Percentiles rank a stretch among this genome's conserved stretches.
Conservation (phyloP, 2,113 vertebrate genomes). For the Ochotona princeps region DNA sequence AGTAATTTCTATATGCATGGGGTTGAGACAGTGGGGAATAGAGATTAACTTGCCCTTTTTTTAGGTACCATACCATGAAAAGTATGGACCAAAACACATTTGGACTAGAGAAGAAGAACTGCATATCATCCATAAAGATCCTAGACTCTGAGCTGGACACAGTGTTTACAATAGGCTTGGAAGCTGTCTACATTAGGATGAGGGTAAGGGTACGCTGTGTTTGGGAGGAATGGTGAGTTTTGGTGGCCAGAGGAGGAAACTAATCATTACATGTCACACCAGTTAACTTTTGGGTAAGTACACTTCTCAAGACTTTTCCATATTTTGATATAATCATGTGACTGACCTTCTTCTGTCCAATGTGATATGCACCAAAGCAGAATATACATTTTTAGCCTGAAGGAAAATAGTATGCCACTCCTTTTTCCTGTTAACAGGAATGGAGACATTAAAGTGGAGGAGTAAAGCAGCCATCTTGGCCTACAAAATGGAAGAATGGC, state of each 20-base stretch:
- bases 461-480: background rate
- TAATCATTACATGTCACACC: background rate
- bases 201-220: background rate
- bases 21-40: background rate
- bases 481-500: background rate
- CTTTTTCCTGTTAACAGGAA: background rate
- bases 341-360: background rate
- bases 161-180: background rate
- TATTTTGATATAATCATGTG: conserved; percentile 5
- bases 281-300: background rate
- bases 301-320: conserved; percentile 12
- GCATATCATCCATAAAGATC: background rate
- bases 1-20: background rate
- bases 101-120: background rate
- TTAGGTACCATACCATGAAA: background rate
- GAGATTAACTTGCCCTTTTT: conserved; percentile 35
- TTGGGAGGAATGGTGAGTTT: background rate
- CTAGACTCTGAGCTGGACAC: conserved; percentile 13
- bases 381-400: background rate
- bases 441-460: background rate
- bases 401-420: background rate
- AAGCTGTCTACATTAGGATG: background rate
- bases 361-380: background rate
- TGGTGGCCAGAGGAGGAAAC: background rate
- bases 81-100: background rate